A percentile compares a stretch with the other conserved stretches of the same genome.
These are phyloP conservation scores for Mimachlamys varia DNA, from an alignment of 2,888 invertebrate species.

Conservation along the genomic window DNA sequence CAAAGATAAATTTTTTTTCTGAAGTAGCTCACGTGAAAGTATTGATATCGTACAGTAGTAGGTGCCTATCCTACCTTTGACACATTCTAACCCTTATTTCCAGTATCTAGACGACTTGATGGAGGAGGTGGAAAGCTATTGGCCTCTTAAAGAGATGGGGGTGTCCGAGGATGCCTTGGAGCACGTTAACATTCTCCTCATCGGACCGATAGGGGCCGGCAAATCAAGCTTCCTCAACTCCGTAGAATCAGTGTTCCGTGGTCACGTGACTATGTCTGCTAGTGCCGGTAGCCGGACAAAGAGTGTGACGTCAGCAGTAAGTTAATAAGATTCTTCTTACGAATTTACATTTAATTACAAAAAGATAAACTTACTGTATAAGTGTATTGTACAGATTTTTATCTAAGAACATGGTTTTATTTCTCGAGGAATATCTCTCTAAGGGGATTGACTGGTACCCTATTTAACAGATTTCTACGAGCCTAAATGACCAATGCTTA, in stretches of 20 bases:
- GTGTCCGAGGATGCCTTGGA: constrained; percentile 39
- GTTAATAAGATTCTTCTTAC: neutral
- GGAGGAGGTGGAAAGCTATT: constrained; percentile 44
- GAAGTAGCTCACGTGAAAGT: too few relatives aligned
- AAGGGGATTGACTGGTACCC: too few relatives aligned
- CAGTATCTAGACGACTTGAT: constrained; percentile 37
- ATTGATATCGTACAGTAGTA: too few relatives aligned
- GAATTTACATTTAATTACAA: too few relatives aligned
- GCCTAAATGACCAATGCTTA: too few relatives aligned
- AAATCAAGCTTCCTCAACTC: constrained; percentile 54
- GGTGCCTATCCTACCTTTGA: too few relatives aligned
- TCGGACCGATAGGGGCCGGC: constrained; percentile 51
- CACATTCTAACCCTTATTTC: neutral
- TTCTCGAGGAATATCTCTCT: too few relatives aligned
- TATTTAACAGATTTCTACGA: too few relatives aligned
- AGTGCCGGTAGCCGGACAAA: constrained; percentile 47
- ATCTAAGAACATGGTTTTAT: too few relatives aligned
- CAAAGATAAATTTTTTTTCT: too few relatives aligned
- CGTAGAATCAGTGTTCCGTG: constrained; percentile 47
- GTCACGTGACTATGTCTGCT: constrained; percentile 40
- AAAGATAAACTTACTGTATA: too few relatives aligned
- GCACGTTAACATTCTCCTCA: constrained; percentile 48
- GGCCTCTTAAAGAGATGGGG: constrained; percentile 45
- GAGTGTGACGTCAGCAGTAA: constrained; percentile 49
- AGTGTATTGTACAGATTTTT: too few relatives aligned